Percentiles rank a stretch among this genome's conserved stretches.
These are phyloP conservation scores for Agrochola circellaris DNA, from an alignment of 2,888 invertebrate genomes.

Conservation along the genomic window DNA sequence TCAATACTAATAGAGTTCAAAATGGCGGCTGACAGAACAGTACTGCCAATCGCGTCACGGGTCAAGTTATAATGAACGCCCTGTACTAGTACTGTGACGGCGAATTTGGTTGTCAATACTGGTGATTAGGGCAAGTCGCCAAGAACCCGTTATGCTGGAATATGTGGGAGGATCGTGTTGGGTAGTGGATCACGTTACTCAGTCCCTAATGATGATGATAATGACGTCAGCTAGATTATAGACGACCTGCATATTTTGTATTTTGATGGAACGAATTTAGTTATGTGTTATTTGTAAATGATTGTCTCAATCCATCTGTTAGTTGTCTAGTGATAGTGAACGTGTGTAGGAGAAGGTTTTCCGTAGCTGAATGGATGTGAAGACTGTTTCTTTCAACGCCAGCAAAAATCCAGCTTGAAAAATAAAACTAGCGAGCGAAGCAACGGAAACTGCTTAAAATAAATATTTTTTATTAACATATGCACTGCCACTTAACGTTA, in stretches of 20 bases:
- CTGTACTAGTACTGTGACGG: conserved; percentile 6
- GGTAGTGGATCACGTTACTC: conserved; percentile 14
- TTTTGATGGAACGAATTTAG: neutral
- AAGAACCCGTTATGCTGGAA: conserved; percentile 20
- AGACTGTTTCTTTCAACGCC: neutral
- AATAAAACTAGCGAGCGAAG: neutral
- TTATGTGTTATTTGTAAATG: neutral
- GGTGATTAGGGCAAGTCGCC: conserved; percentile 43
- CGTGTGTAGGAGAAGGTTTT: neutral
- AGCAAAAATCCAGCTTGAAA: neutral
- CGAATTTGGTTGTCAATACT: conserved; percentile 19
- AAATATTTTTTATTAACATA: neutral
- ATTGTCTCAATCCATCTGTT: neutral
- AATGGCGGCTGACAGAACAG: too few species aligned
- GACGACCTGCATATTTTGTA: neutral
- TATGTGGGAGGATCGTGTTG: conserved; percentile 3
- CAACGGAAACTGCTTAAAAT: neutral
- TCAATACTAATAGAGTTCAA: too few species aligned
- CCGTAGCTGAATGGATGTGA: neutral
- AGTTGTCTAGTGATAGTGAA: neutral
- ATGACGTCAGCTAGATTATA: conserved; percentile 2
- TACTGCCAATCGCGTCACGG: too few species aligned
- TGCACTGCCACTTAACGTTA: neutral
- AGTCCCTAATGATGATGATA: conserved; percentile 24
- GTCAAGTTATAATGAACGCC: too few species aligned